Percentiles rank a stretch among this genome's conserved stretches.
Conservation (phyloP, 2,113 vertebrate species). For the Melozone crissalis region DNA sequence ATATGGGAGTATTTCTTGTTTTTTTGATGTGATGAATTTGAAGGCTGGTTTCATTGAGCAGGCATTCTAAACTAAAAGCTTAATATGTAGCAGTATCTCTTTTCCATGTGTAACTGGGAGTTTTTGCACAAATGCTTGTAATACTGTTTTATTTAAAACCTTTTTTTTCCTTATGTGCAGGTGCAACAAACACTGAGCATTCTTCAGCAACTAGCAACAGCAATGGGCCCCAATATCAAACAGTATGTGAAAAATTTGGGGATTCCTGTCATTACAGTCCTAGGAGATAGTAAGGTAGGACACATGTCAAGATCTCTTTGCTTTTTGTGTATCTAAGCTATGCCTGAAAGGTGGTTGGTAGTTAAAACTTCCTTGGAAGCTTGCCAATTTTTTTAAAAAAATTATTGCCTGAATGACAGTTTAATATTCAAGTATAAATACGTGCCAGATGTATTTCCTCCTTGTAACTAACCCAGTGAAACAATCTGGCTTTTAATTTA, state of each 20-base stretch:
- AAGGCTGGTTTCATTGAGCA: not conserved
- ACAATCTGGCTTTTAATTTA: not conserved
- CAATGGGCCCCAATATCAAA: slow-evolving; percentile 92
- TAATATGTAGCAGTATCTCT: not conserved
- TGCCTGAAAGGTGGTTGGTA: not conserved
- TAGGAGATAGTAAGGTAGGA: slow-evolving; percentile 96
- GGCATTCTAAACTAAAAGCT: not conserved
- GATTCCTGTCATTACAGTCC: slow-evolving; percentile 88
- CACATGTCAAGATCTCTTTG: not conserved
- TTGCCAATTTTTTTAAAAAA: accelerated
- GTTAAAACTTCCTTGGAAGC: not conserved
- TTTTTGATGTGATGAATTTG: not conserved
- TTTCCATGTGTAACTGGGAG: not conserved
- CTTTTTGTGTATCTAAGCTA: not conserved
- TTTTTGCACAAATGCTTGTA: not conserved
- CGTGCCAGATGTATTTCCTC: not conserved
- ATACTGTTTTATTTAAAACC: not conserved
- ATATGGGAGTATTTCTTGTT: not conserved
- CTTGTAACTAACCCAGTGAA: not conserved
- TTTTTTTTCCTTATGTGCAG: slow-evolving; percentile 68
- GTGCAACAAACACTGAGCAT: slow-evolving; percentile 93
- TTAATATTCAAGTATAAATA: not conserved
- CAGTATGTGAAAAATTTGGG: slow-evolving; percentile 92
- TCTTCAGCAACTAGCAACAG: slow-evolving; percentile 89
- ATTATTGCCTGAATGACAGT: not conserved